Evolutionary conservation across 2,113 vertebrate species (phyloP), one percentile per base, ranked within the genome.

Genomic region (Ardeotis arabs): DNA sequence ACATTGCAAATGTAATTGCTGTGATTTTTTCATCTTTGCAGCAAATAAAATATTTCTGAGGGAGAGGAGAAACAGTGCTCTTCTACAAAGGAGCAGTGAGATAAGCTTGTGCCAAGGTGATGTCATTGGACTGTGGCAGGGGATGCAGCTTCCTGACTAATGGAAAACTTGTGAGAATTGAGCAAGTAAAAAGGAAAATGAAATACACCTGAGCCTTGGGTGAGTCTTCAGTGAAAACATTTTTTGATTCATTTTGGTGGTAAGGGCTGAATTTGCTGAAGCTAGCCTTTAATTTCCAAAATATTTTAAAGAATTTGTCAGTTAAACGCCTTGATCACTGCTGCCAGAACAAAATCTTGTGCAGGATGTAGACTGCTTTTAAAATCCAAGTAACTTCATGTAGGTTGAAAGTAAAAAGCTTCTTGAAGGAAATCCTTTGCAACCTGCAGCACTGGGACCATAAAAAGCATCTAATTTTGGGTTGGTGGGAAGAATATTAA

Each of bases 201-300:
- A 89, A 92, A 79, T 44, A 55, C 28, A 89, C 35, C 59, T 53
- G 56, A 44, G 41, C 25, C 9, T 60, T 37, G 39, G 12, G 33
- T 53, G 20, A 94, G 16, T 68, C 95, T 93, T 93, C 66, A 83
- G 22, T 67, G 33, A 95, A 96, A 94, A 89, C n/a, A 80, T 44
- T 63, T 91, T 87, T 84, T 75, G 14, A 64, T 90, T 92, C 74
- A 7, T 64, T 76, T 68, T 80, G 49, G 41, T 83, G 44, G 45
- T 81, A 88, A 74, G 39, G 28, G 33, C 45, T 78, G 55, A 79
- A 10, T 87, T 73, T 92, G 37, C 66, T 82, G 50, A 96, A 93
- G 31, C 52, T 75, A 72, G 53, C 20, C 15, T 89, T 76, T 91
- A 87, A 83, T 85, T 91, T 28, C 41, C 74, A 27, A 82, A 94